Conservation (phyloP, 2,888 invertebrate species). For the Furcula furcula region DNA sequence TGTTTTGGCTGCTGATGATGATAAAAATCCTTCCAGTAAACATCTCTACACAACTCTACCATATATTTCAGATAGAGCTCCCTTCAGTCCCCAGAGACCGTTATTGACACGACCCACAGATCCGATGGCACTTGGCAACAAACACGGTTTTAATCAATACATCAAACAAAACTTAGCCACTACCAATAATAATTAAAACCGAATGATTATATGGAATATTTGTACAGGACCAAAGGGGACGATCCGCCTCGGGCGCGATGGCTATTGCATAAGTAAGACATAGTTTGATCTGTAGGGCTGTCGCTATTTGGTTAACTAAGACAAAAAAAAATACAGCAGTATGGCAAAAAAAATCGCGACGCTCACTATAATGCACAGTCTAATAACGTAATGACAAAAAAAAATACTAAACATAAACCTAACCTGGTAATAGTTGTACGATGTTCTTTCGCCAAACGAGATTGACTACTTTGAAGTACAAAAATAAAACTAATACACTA, state of each 20-base stretch:
- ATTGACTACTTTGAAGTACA: no score
- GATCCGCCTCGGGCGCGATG: conserved; percentile 56
- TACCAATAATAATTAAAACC: conserved; percentile 81
- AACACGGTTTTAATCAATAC: conserved; percentile 80
- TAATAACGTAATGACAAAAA: no score
- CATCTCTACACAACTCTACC: background rate
- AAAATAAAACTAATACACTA: no score
- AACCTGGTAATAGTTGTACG: no score
- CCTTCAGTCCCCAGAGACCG: conserved; percentile 32
- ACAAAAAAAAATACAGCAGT: no score
- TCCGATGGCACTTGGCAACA: conserved; percentile 67
- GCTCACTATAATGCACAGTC: no score
- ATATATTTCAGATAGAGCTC: background rate
- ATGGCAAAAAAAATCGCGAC: no score
- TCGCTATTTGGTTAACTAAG: no score
- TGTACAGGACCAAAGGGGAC: conserved; percentile 72
- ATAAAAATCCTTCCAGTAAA: no score
- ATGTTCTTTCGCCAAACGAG: no score
- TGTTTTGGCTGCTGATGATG: no score
- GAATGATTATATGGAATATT: conserved; percentile 79
- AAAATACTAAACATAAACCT: no score
- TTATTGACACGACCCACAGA: conserved; percentile 58
- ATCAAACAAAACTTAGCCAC: conserved; percentile 78
- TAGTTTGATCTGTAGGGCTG: conserved; percentile 36
- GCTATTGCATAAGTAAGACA: conserved; percentile 48